A percentile compares a stretch with the other conserved stretches of the same genome.
phyloP scores from a whole-genome alignment of 2,113 vertebrate species.

The Motacilla alba region DNA sequence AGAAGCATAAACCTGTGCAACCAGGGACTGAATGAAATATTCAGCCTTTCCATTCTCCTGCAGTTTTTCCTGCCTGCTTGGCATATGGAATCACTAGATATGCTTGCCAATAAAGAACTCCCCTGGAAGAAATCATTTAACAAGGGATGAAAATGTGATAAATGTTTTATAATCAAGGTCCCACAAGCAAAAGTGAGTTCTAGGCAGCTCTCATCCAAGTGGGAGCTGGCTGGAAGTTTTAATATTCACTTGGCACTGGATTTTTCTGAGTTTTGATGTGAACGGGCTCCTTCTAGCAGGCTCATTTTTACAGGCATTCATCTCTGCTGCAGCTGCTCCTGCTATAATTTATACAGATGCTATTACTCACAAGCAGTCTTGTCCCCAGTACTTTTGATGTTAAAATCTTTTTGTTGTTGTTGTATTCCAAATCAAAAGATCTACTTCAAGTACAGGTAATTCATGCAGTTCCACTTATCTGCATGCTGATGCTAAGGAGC shows the following conservation, averaged over 20 bases:
- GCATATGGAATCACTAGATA: slow-evolving; percentile 11
- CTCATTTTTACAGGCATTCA: not conserved
- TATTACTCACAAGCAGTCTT: not conserved
- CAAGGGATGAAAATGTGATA: slow-evolving; percentile 25
- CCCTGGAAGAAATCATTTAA: slow-evolving; percentile 30
- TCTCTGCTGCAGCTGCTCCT: slow-evolving; percentile 30
- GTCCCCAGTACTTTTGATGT: not conserved
- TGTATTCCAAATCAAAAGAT: slow-evolving; percentile 4
- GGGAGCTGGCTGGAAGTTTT: not conserved
- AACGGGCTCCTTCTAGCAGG: not conserved
- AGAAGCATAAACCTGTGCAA: not conserved
- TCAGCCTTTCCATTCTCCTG: not conserved
- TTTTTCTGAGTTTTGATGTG: slow-evolving; percentile 10
- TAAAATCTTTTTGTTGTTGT: slow-evolving; percentile 1
- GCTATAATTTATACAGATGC: not conserved
- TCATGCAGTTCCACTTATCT: not conserved
- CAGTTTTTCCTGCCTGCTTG: not conserved
- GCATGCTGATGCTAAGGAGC: not conserved
- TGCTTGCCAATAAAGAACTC: slow-evolving; percentile 20
- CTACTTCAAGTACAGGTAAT: slow-evolving; percentile 13
- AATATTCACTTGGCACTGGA: not conserved
- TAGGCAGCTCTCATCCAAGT: not conserved
- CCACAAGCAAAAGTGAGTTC: not conserved
- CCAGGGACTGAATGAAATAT: not conserved
- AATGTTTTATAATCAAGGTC: slow-evolving; percentile 36